These are phyloP conservation scores for Hydrocynus forskahlii DNA, from an alignment of 2,797 vertebrate species.

Conservation along the genomic window DNA sequence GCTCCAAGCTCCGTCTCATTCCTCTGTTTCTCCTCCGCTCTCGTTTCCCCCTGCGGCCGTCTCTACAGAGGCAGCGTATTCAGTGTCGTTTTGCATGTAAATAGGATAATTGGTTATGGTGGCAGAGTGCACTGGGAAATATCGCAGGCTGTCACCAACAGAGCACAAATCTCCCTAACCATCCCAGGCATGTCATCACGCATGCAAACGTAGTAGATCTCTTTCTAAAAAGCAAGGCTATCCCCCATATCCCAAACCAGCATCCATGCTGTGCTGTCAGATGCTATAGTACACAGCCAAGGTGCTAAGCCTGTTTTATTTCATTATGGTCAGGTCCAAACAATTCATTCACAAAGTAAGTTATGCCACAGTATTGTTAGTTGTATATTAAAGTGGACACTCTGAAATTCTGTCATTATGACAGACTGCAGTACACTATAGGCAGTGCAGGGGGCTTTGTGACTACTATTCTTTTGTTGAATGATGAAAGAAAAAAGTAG, in stretches of 20 bases:
- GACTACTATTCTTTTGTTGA: too few species aligned
- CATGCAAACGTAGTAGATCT: constrained; percentile 35
- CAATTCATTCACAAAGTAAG: not conserved
- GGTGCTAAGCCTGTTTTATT: not conserved
- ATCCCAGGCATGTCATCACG: constrained; percentile 39
- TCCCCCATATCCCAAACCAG: not conserved
- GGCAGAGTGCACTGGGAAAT: constrained; percentile 49
- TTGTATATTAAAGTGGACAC: not conserved
- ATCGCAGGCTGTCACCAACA: constrained; percentile 46
- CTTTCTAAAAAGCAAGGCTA: constrained; percentile 1
- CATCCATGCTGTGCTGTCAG: not conserved
- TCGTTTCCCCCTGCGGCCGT: constrained; percentile 29
- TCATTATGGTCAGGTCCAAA: not conserved
- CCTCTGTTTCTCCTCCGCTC: constrained; percentile 37
- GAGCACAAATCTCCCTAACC: constrained; percentile 36
- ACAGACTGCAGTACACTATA: too few species aligned
- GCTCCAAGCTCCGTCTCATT: constrained; percentile 52
- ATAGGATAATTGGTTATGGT: constrained; percentile 72
- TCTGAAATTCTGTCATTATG: not conserved
- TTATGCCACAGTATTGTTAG: not conserved
- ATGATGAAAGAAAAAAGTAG: too few species aligned
- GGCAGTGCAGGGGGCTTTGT: not conserved
- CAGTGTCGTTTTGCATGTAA: constrained; percentile 68
- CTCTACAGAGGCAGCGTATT: constrained; percentile 60
- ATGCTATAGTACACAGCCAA: not conserved